Percentiles rank a stretch among this genome's conserved stretches.
Conservation (phyloP, 2,888 invertebrate genomes). For the Phortica okadai region DNA sequence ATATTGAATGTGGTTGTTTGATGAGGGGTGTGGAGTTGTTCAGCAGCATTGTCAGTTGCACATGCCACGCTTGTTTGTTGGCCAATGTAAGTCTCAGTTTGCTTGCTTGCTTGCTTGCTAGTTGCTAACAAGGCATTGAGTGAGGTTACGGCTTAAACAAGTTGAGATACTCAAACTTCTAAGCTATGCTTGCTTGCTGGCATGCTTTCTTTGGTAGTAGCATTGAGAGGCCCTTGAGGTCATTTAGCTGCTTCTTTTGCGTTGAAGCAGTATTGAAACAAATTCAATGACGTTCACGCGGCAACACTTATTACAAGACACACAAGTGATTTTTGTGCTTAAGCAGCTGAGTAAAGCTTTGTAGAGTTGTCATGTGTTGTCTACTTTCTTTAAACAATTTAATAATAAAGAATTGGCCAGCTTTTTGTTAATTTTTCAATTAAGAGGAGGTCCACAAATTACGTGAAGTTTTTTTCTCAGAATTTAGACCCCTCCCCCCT, state of each 20-base stretch:
- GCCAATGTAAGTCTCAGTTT: constrained; percentile 14
- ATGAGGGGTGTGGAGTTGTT: not conserved
- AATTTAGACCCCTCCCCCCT: too few relatives aligned
- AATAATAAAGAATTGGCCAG: too few relatives aligned
- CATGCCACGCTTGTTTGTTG: constrained; percentile 63
- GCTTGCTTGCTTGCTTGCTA: constrained; percentile 17
- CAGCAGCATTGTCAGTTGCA: constrained; percentile 51
- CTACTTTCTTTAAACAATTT: not conserved
- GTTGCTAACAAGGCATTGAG: constrained; percentile 62
- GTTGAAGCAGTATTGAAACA: constrained; percentile 47
- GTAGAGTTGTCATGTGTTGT: not conserved
- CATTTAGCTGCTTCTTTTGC: constrained; percentile 68
- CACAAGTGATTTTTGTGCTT: constrained; percentile 58
- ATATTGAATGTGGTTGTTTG: not conserved
- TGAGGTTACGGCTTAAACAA: constrained; percentile 52
- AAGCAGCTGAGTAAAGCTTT: constrained; percentile 40
- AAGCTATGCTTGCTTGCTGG: not conserved
- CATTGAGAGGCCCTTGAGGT: constrained; percentile 58
- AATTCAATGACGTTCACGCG: constrained; percentile 64
- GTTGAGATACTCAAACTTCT: constrained; percentile 32
- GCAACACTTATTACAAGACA: constrained; percentile 56
- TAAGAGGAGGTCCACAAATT: too few relatives aligned
- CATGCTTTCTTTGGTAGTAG: not conserved
- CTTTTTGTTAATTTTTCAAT: too few relatives aligned
- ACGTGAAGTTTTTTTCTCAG: too few relatives aligned